Evolutionary conservation across 2,113 vertebrate genomes (phyloP).

Genomic region (Scalopus aquaticus): DNA sequence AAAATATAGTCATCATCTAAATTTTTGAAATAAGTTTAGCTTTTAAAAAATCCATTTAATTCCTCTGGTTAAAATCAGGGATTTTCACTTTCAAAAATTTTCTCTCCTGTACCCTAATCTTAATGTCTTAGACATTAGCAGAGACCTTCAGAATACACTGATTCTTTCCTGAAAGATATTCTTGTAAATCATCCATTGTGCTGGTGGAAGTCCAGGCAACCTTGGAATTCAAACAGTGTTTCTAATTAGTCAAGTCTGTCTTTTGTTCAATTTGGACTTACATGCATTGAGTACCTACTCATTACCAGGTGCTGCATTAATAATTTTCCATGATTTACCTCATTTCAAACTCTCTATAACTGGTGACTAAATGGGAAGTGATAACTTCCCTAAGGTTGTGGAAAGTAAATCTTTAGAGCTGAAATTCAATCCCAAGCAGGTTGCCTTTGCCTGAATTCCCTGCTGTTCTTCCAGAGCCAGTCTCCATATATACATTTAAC

Average conservation of each 20-base stretch:
- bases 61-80: not conserved
- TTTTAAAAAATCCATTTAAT: not conserved
- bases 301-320: not conserved
- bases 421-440: not conserved
- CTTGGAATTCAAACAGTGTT: not conserved
- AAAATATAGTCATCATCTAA: not conserved
- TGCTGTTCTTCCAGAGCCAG: not conserved
- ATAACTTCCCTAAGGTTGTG: not conserved
- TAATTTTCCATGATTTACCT: not conserved
- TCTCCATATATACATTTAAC: not conserved
- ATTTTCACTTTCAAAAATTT: not conserved
- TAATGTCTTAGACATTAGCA: not conserved
- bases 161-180: not conserved
- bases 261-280: not conserved
- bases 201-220: not conserved
- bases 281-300: too few relatives aligned
- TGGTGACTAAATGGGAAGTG: not conserved
- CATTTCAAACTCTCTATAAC: not conserved
- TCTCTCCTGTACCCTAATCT: accelerated
- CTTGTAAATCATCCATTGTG: not conserved
- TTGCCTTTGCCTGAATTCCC: not conserved
- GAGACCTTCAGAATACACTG: not conserved
- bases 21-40: not conserved
- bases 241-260: not conserved
- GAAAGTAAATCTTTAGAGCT: not conserved